Percentiles rank a stretch among this genome's conserved stretches.
phyloP scores from a whole-genome alignment of 2,888 invertebrate species.

The Sminthurinus aureus region DNA sequence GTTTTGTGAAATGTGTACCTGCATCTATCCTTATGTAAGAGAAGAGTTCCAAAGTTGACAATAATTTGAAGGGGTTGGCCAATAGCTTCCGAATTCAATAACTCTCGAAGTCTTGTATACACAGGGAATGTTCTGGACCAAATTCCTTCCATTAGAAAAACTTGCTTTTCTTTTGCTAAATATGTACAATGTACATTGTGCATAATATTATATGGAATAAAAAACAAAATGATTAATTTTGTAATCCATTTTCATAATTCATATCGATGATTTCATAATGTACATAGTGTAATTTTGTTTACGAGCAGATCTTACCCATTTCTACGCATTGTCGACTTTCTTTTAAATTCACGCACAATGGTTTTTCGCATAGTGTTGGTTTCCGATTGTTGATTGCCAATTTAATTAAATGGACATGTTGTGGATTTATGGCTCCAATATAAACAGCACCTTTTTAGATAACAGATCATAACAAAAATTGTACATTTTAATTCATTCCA shows the following conservation, averaged over 20 bases:
- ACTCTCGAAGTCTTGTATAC: conserved; percentile 74
- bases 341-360: conserved; percentile 80
- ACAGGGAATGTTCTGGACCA: conserved; percentile 88
- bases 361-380: conserved; percentile 90
- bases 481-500: no score
- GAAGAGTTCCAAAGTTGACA: conserved; percentile 61
- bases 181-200: conserved; percentile 63
- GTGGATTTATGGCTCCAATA: conserved; percentile 78
- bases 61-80: conserved; percentile 76
- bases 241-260: no score
- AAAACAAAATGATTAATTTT: no score
- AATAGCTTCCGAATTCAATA: conserved; percentile 71
- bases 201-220: no score
- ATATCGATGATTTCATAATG: no score
- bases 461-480: background rate
- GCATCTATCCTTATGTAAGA: conserved; percentile 49
- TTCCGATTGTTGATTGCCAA: conserved; percentile 82
- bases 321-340: conserved; percentile 74
- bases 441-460: conserved; percentile 71
- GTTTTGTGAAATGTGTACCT: conserved; percentile 25
- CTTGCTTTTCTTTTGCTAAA: conserved; percentile 63
- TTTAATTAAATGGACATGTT: conserved; percentile 76
- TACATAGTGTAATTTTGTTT: no score
- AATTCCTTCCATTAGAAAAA: conserved; percentile 70
- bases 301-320: conserved; percentile 51